Percentiles rank a stretch among this genome's conserved stretches.
These are phyloP conservation scores for Chaitophorus viminalis DNA, from an alignment of 2,888 invertebrate species.

Conservation along the genomic window DNA sequence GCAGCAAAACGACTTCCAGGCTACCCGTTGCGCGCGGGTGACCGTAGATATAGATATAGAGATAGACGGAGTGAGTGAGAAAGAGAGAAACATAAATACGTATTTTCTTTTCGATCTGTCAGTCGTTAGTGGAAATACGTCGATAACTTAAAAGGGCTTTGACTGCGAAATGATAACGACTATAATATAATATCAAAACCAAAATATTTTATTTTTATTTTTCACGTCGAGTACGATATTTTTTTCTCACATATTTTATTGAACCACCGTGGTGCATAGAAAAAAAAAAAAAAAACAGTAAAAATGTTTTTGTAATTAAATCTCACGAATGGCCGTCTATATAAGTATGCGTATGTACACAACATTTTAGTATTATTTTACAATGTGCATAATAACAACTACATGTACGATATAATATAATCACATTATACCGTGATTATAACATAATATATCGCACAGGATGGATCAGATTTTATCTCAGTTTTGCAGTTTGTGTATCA, in stretches of 20 bases:
- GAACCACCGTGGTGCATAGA: neutral
- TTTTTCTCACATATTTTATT: neutral
- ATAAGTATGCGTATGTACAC: no score
- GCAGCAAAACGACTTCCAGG: neutral
- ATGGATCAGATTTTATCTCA: no score
- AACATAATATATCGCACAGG: no score
- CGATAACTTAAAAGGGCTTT: neutral
- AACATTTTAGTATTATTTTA: no score
- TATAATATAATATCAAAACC: neutral
- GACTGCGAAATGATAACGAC: neutral
- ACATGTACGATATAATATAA: no score
- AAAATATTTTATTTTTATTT: neutral
- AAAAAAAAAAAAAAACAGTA: no score
- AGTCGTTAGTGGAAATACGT: slow-evolving; percentile 13
- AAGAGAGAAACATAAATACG: neutral
- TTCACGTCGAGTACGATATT: neutral
- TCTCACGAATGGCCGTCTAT: no score
- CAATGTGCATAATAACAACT: no score
- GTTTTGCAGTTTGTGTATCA: no score
- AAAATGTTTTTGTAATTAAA: no score
- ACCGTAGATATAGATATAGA: neutral
- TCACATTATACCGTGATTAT: no score
- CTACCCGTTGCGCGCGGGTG: neutral
- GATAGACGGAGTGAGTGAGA: no score
- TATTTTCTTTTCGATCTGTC: neutral